phyloP scores from a whole-genome alignment of 2,797 vertebrate genomes.

The Onychomys leucogaster region DNA sequence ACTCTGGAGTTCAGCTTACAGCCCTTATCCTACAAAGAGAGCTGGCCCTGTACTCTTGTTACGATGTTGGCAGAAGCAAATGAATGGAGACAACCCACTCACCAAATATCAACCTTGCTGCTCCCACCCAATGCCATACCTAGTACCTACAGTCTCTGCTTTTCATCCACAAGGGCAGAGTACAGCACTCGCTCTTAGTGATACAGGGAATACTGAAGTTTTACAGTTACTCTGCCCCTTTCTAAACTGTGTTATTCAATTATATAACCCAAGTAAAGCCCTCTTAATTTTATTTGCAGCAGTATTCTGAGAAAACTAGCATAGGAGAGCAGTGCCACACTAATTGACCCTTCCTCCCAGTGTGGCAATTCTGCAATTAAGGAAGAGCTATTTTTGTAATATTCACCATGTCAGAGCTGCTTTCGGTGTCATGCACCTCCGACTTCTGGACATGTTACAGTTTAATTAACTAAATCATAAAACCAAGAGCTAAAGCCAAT shows the following conservation, averaged over 20 bases:
- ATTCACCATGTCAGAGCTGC: slow-evolving; percentile 46
- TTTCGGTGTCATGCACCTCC: neutral
- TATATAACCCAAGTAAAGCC: slow-evolving; percentile 31
- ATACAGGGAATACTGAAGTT: slow-evolving; percentile 8
- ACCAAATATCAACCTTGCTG: neutral
- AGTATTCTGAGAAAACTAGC: slow-evolving; percentile 32
- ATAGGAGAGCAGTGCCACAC: neutral
- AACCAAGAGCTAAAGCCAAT: slow-evolving; percentile 48
- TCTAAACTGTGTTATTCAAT: slow-evolving; percentile 60
- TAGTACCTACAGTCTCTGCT: neutral
- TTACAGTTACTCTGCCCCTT: slow-evolving; percentile 51
- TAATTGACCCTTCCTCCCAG: slow-evolving; percentile 3
- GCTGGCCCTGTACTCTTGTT: neutral
- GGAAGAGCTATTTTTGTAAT: slow-evolving; percentile 45
- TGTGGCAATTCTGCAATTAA: slow-evolving; percentile 9
- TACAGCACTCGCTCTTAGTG: neutral
- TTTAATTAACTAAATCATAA: slow-evolving; percentile 59
- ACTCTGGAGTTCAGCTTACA: neutral
- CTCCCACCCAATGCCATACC: neutral
- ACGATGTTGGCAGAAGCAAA: neutral
- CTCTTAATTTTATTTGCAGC: slow-evolving; percentile 60
- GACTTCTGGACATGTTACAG: neutral
- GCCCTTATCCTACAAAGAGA: neutral
- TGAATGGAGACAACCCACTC: neutral
- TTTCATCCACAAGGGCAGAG: neutral